phyloP scores from a whole-genome alignment of 1,140 invertebrate genomes.

The Chironomus tepperi region DNA sequence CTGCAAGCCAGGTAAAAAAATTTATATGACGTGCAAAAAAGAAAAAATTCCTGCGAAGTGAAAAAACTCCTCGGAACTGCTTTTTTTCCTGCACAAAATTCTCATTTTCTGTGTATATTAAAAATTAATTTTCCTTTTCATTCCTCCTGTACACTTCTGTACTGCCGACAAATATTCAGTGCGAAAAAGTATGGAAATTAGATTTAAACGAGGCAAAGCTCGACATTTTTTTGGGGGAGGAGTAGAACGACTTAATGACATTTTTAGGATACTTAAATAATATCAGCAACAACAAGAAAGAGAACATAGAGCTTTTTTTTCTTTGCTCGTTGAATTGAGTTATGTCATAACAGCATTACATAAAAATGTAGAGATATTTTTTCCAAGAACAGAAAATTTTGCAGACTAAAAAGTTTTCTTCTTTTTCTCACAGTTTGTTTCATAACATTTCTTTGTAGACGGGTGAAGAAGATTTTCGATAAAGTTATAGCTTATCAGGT shows the following conservation, averaged over 20 bases:
- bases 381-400: not conserved
- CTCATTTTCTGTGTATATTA: too few species aligned
- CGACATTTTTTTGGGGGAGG: not conserved
- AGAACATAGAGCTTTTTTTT: not conserved
- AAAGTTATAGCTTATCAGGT: not conserved
- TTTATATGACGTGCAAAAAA: too few species aligned
- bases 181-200: too few species aligned
- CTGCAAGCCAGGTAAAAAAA: too few species aligned
- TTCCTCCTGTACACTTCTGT: too few species aligned
- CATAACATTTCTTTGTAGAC: not conserved
- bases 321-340: not conserved
- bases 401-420: not conserved
- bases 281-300: not conserved
- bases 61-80: too few species aligned
- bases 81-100: too few species aligned
- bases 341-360: conserved; percentile 2
- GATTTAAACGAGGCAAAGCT: too few species aligned
- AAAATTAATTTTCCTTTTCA: too few species aligned
- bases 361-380: not conserved
- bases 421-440: not conserved
- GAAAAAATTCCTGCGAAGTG: too few species aligned
- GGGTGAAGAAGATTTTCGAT: not conserved
- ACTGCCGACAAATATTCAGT: too few species aligned
- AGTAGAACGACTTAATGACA: not conserved
- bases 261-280: conserved; percentile 14